phyloP scores from a whole-genome alignment of 2,113 vertebrate species.

The Rhabdomys dilectus region DNA sequence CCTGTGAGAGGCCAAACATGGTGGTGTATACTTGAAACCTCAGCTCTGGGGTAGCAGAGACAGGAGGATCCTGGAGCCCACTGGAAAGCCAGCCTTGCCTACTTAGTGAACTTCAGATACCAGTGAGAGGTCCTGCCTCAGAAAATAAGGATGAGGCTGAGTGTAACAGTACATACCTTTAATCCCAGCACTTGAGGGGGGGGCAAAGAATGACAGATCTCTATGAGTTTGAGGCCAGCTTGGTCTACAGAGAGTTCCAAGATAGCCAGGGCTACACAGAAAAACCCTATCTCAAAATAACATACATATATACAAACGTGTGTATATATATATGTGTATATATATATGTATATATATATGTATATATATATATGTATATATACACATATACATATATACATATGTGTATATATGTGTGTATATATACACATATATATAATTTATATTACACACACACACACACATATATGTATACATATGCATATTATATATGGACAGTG shows the following conservation, averaged over 20 bases:
- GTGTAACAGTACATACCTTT: not conserved
- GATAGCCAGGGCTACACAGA: not conserved
- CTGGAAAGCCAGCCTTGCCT: not conserved
- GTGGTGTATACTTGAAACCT: not conserved
- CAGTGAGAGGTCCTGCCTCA: not conserved
- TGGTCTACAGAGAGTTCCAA: not conserved
- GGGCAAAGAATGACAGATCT: not conserved
- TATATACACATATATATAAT: too few species aligned
- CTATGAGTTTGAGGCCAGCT: not conserved
- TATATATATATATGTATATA: too few species aligned
- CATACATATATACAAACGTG: too few species aligned
- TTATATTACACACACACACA: too few species aligned
- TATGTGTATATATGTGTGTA: too few species aligned
- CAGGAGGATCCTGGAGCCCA: not conserved
- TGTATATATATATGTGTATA: too few species aligned
- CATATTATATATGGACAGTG: not conserved
- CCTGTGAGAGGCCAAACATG: not conserved
- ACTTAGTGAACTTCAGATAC: not conserved
- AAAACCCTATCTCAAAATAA: not conserved
- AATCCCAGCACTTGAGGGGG: not conserved
- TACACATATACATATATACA: too few species aligned
- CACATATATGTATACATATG: too few species aligned
- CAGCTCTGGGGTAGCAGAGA: not conserved
- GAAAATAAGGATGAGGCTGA: not conserved
- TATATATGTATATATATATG: too few species aligned